Conservation (phyloP, 2,113 vertebrate genomes). For the Zosterops pallidus region DNA sequence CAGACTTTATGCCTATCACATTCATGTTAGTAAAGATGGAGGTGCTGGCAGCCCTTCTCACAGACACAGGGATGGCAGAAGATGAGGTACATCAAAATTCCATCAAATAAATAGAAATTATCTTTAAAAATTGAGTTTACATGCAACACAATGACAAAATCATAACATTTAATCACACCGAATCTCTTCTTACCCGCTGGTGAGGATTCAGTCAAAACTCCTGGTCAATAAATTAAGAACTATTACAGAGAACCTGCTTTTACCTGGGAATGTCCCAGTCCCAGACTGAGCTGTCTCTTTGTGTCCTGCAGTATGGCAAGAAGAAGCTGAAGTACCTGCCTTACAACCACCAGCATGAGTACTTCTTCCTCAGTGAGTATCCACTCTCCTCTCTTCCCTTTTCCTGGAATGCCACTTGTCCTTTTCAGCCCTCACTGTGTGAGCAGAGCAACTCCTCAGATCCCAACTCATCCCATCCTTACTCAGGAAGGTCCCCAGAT, state of each 20-base stretch:
- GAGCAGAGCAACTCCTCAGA: not conserved
- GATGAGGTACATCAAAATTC: not conserved
- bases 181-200: not conserved
- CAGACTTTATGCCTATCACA: not conserved
- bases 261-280: not conserved
- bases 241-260: not conserved
- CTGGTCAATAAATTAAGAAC: not conserved
- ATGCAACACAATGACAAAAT: not conserved
- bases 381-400: not conserved
- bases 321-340: constrained; percentile 91
- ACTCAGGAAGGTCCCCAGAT: not conserved
- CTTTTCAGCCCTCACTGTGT: not conserved
- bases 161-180: not conserved
- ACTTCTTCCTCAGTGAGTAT: constrained; percentile 92
- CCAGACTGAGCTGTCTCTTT: not conserved
- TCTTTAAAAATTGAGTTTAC: not conserved
- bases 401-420: not conserved
- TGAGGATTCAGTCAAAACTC: not conserved
- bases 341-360: constrained; percentile 90
- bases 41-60: not conserved
- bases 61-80: not conserved
- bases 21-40: not conserved
- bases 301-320: constrained; percentile 83
- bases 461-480: not conserved
- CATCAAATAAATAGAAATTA: not conserved